Conservation (phyloP, 2,113 vertebrate genomes). For the Pristiophorus japonicus region DNA sequence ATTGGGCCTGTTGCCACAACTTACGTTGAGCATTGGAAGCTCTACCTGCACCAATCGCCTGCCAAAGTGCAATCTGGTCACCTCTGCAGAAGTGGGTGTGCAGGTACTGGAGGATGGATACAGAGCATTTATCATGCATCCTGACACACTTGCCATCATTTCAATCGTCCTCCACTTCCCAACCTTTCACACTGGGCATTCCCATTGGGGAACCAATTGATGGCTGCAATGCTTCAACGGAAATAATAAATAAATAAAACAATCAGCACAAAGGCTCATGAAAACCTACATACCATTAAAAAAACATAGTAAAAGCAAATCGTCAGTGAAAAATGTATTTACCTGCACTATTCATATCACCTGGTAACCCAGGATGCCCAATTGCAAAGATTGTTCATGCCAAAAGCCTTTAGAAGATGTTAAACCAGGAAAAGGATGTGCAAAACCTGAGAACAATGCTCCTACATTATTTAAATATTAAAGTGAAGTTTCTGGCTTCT, state of each 20-base stretch:
- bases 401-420: not conserved
- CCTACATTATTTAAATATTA: not conserved
- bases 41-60: not conserved
- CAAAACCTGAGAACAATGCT: not conserved
- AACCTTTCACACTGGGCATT: not conserved
- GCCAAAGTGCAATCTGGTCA: not conserved
- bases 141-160: not conserved
- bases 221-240: not conserved
- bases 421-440: not conserved
- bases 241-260: not conserved
- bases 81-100: not conserved
- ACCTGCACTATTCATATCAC: not conserved
- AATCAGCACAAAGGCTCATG: not conserved
- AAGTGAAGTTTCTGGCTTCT: too few species aligned
- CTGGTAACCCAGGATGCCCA: not conserved
- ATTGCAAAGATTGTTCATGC: not conserved
- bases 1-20: not conserved
- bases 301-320: not conserved
- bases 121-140: not conserved
- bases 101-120: not conserved
- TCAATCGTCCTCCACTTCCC: not conserved
- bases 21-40: not conserved
- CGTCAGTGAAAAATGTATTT: not conserved
- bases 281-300: not conserved
- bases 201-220: not conserved